A percentile compares a stretch with the other conserved stretches of the same genome.
Conservation (phyloP, 1,140 invertebrate genomes). For the Drosophila rhopaloa region DNA sequence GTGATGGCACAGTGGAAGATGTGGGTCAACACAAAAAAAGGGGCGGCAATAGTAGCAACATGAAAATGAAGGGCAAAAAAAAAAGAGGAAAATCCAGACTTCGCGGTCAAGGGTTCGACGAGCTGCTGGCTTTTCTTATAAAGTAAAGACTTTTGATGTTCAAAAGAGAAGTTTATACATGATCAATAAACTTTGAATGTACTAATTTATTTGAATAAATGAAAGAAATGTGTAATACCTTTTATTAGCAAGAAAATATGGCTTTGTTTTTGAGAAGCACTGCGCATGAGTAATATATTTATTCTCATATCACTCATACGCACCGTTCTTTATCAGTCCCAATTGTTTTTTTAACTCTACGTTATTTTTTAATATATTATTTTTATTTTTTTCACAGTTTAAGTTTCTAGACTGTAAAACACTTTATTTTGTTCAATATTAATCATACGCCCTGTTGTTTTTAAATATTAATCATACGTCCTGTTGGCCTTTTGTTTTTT, state of each 20-base stretch:
- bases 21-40: conserved; percentile 14
- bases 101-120: conserved; percentile 13
- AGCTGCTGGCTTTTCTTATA: not conserved
- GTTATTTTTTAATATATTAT: not conserved
- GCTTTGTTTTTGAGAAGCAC: too few relatives aligned
- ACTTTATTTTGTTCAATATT: too few relatives aligned
- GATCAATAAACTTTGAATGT: too few relatives aligned
- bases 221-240: too few relatives aligned
- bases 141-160: not conserved
- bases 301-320: conserved; percentile 1
- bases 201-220: too few relatives aligned
- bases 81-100: not conserved
- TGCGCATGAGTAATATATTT: not conserved
- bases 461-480: not conserved
- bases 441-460: too few relatives aligned
- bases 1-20: conserved; percentile 25
- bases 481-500: not conserved
- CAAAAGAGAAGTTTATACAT: not conserved
- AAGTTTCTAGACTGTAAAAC: not conserved
- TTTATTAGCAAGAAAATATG: too few relatives aligned
- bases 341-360: not conserved
- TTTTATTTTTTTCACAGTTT: not conserved
- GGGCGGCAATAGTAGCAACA: conserved; percentile 4
- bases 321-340: not conserved
- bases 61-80: not conserved